These are phyloP conservation scores for Craterocephalus amniculus DNA, from an alignment of 2,797 vertebrate genomes.

Conservation along the genomic window DNA sequence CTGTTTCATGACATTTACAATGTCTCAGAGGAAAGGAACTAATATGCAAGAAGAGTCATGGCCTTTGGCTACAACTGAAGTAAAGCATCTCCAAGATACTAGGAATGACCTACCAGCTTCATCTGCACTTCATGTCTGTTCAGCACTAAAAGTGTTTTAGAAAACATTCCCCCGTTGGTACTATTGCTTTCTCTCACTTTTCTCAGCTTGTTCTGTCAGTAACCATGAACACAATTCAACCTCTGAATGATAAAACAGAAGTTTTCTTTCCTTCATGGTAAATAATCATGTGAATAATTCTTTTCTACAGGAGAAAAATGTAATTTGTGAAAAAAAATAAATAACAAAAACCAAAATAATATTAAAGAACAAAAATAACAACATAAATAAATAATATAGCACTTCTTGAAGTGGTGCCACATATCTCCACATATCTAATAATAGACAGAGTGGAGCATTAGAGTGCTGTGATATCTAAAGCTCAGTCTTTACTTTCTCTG, in stretches of 20 bases:
- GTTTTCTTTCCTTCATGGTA: constrained; percentile 1
- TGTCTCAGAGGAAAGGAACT: neutral
- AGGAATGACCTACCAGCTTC: neutral
- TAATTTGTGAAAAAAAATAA: neutral
- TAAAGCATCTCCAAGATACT: neutral
- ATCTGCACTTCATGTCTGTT: neutral
- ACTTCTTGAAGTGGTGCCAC: neutral
- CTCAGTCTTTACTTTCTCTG: neutral
- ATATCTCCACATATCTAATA: constrained; percentile 11
- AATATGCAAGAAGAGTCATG: neutral
- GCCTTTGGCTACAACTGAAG: neutral
- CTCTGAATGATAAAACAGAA: neutral
- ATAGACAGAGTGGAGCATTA: neutral
- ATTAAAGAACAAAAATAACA: constrained; percentile 3
- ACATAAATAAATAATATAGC: constrained; percentile 41
- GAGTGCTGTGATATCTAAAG: neutral
- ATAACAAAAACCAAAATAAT: too few species aligned
- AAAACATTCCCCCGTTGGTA: neutral
- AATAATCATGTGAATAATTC: constrained; percentile 17
- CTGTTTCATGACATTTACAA: neutral
- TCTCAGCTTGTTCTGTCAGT: neutral
- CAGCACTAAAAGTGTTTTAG: neutral
- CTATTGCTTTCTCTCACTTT: neutral
- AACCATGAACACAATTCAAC: neutral
- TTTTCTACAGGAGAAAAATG: neutral